Percentiles rank a stretch among this genome's conserved stretches.
Evolutionary conservation across 2,113 vertebrate genomes (phyloP).

Genomic region (Delphinus delphis): DNA sequence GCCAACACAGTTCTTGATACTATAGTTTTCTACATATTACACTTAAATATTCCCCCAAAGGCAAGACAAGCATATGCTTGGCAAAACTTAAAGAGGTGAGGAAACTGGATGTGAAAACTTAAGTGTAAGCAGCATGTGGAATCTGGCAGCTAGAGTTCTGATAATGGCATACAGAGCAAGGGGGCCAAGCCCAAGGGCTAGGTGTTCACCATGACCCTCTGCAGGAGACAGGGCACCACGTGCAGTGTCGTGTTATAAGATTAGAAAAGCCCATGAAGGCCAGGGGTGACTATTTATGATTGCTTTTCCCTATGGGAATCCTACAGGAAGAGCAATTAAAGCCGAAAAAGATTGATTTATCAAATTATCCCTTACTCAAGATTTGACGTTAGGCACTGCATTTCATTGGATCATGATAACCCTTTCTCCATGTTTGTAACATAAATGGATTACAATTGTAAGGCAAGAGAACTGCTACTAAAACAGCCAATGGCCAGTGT

Average conservation of each 20-base stretch:
- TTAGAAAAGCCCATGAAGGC: conserved; percentile 50
- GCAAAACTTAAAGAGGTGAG: conserved; percentile 33
- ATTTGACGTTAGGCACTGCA: conserved; percentile 67
- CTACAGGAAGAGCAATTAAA: conserved; percentile 71
- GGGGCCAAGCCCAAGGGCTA: not conserved
- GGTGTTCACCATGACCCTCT: conserved; percentile 13
- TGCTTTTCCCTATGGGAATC: conserved; percentile 68
- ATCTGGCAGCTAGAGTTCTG: not conserved
- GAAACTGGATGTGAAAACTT: conserved; percentile 34
- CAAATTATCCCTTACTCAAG: conserved; percentile 74
- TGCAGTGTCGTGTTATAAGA: conserved; percentile 43
- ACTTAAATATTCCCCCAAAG: not conserved
- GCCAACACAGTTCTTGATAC: conserved; percentile 48
- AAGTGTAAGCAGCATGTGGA: not conserved
- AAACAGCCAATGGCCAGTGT: not conserved
- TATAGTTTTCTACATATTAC: conserved; percentile 30
- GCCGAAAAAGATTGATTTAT: conserved; percentile 71
- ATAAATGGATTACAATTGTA: conserved; percentile 69
- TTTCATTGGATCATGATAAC: conserved; percentile 67
- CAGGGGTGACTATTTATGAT: conserved; percentile 63
- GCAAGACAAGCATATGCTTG: not conserved
- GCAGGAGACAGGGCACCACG: conserved; percentile 2
- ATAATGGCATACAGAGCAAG: not conserved
- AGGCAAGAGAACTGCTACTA: conserved; percentile 42
- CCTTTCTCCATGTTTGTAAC: conserved; percentile 54